These are phyloP conservation scores for Xiphophorus hellerii DNA, from an alignment of 2,113 vertebrate genomes.

Conservation along the genomic window DNA sequence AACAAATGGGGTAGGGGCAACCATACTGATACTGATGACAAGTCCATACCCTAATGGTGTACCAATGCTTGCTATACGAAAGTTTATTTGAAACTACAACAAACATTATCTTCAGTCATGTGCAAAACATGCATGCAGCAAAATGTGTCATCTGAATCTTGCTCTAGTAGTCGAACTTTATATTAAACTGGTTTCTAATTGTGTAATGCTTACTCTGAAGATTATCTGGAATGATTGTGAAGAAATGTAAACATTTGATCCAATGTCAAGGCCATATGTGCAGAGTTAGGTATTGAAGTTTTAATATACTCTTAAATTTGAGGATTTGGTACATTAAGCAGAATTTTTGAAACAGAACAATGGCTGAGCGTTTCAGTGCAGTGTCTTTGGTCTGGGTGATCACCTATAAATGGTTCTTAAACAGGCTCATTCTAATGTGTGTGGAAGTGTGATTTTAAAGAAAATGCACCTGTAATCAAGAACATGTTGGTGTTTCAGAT, in stretches of 20 bases:
- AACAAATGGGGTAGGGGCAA: no score
- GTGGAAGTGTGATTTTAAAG: background rate
- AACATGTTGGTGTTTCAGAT: background rate
- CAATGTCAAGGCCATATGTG: background rate
- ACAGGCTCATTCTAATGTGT: background rate
- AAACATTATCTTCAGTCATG: background rate
- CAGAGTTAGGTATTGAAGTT: background rate
- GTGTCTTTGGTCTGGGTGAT: background rate
- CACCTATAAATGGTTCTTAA: background rate
- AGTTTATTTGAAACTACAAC: no score
- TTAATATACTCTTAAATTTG: background rate
- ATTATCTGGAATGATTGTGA: background rate
- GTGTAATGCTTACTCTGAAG: background rate
- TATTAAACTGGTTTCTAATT: background rate
- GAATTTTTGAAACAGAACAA: background rate
- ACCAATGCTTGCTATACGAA: no score
- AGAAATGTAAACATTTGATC: background rate
- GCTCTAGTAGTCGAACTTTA: background rate
- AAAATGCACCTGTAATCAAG: background rate
- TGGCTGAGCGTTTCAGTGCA: background rate
- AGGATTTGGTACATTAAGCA: background rate
- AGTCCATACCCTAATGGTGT: no score
- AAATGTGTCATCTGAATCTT: background rate
- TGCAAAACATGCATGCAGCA: background rate
- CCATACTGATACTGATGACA: no score